Evolutionary conservation across 2,797 vertebrate species (phyloP), one percentile per base, ranked within the genome.

Genomic region (Enteromius viviparus): DNA sequence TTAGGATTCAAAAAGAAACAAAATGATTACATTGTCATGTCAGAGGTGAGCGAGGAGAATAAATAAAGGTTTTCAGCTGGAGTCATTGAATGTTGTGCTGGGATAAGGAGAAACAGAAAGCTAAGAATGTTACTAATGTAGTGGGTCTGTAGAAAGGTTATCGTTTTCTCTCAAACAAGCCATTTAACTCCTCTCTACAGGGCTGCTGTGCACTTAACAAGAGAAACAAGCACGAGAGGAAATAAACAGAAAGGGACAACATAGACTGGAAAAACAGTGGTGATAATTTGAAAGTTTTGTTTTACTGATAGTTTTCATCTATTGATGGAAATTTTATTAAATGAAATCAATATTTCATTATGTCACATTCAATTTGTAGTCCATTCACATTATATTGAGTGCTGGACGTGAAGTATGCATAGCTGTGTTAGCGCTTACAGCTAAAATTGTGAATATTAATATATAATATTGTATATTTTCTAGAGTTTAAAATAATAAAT

Each of bases 91-190:
- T 7, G 7, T 58, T 4, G 3, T 70, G 40, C 68, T 70, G 11
- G 68, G 74, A 40, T 42, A 34, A 45, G 15, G 9, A 19, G 55
- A 74, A 81, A 32, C 19, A 37, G 21, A 65, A 26, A 82, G 47
- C 45, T 23, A 40, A 66, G 45, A 75, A 53, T 74, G 60, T 55
- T 81, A 47, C 80, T 77, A 77, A 88, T 82, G 84, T 34, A 72
- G 5, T 0, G 6, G 51, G 34, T 45, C 83, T 64, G 60, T 47
- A 53, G 80, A 83, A 85, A 86, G 86, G 89, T 88, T 83, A 87
- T 87, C 76, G 45, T 66, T 64, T 72, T 69, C 70, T 66, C 65
- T 85, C 60, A 83, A 79, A 74, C 72, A 64, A 78, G 81, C 60
- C 64, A 80, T 87, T 86, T 81, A 86, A 40, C 65, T 83, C 65